Conservation (phyloP, 2,888 invertebrate genomes). For the Cremastinae sp. region DNA sequence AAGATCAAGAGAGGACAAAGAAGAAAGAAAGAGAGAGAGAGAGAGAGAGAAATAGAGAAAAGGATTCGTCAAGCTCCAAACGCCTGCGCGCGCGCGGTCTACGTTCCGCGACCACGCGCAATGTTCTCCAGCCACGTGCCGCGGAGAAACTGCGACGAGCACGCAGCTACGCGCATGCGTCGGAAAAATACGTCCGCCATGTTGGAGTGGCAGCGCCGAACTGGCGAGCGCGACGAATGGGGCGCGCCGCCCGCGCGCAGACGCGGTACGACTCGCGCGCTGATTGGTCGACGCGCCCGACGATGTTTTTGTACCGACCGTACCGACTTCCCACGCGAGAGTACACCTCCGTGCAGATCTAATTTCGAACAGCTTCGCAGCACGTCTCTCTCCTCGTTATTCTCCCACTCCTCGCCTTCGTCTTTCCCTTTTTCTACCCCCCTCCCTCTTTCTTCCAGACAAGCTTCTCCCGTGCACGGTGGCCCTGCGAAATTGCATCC, state of each 20-base stretch:
- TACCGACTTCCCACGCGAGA: conserved; percentile 61
- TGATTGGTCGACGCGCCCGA: conserved; percentile 49
- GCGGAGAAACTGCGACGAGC: conserved; percentile 54
- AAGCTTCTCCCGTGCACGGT: conserved; percentile 26
- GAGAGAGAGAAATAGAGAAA: conserved; percentile 10
- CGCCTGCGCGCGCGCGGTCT: conserved; percentile 65
- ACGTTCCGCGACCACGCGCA: conserved; percentile 65
- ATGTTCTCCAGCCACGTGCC: conserved; percentile 61
- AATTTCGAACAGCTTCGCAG: conserved; percentile 60
- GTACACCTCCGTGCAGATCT: conserved; percentile 58
- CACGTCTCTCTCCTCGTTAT: conserved; percentile 34
- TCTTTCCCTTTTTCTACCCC: conserved; percentile 17
- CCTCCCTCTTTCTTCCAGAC: conserved; percentile 8
- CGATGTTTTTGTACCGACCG: conserved; percentile 52
- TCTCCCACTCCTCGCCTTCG: conserved; percentile 17
- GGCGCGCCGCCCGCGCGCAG: conserved; percentile 42
- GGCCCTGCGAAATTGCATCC: conserved; percentile 56
- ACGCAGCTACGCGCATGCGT: conserved; percentile 67
- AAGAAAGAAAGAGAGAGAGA: conserved; percentile 11
- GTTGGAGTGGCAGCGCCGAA: conserved; percentile 59
- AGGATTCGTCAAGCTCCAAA: conserved; percentile 33
- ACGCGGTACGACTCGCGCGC: too few species aligned
- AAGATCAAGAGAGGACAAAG: background rate
- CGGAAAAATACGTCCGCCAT: conserved; percentile 58
- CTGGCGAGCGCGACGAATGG: conserved; percentile 56